Base-by-base conservation (phyloP, 2,113 vertebrate species). In the Pavo muticus region DNA sequence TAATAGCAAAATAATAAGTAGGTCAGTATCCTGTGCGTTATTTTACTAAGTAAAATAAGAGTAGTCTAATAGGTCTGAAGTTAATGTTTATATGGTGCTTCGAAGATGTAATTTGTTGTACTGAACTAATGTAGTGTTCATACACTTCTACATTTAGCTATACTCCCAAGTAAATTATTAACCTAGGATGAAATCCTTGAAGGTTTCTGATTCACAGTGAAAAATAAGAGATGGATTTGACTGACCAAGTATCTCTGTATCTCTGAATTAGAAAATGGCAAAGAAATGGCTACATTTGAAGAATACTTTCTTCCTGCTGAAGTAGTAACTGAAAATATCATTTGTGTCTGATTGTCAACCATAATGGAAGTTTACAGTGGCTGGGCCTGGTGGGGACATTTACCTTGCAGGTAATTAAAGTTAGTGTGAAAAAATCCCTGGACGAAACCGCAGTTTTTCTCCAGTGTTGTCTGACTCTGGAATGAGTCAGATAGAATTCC, bases 1-100 rank as follows among this genome's bases (percentile, higher is more conserved):
- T 78, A 88, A 92, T 70, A 92, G 59, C 23, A 76, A 72, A 82
- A 84, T 68, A 86, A 91, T 68, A 95, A 92, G 68, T 88, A 94
- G 86, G 80, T 88, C 88, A 92, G 37, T 89, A 57, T 92, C 86
- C 61, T 71, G 42, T 93, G 75, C 37, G 48, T 87, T 84, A 52
- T 90, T 81, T 93, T 88, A 64, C n/a, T 65, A 82, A 68, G 59
- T 35, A 35, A 35, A 35, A 35, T 35, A 35, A 92, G 63, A 14
- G 54, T n/a, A 61, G 48, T 63, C 20, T 91, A 82, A 95, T 76
- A 92, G 54, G n/a, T 40, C 8, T 84, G 40, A 40, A 84, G 59
- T 91, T 87, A 67, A 32, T 61, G 9, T 87, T 93, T 89, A 76
- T 69, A 65, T 48, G 23, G n/a, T 81, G 40, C 75, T 92, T 93